Conservation (phyloP, 2,888 invertebrate species). For the Micropterix aruncella region DNA sequence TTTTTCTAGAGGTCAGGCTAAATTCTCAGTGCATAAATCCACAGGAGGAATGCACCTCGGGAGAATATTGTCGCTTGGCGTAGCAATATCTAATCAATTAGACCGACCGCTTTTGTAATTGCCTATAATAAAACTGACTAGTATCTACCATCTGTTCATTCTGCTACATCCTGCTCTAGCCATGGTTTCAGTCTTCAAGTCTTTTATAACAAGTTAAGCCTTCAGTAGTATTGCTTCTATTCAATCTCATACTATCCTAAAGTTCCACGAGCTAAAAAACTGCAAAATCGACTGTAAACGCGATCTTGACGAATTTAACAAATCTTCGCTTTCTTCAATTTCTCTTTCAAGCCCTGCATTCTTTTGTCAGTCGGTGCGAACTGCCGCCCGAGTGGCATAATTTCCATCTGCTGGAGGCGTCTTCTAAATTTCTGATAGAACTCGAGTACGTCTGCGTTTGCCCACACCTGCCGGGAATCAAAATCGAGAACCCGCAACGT, state of each 20-base stretch:
- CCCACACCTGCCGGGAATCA: conserved; percentile 75
- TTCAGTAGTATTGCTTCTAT: too few species aligned
- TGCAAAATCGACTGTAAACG: too few species aligned
- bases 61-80: conserved; percentile 59
- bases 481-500: conserved; percentile 81
- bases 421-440: conserved; percentile 64
- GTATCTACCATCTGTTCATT: too few species aligned
- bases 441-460: conserved; percentile 67
- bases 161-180: too few species aligned
- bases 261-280: too few species aligned
- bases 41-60: conserved; percentile 69
- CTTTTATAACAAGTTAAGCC: too few species aligned
- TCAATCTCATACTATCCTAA: too few species aligned
- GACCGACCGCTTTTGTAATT: conserved; percentile 57
- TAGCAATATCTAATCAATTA: conserved; percentile 66
- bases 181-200: too few species aligned
- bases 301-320: too few species aligned
- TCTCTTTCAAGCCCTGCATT: background rate
- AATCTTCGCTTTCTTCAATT: too few species aligned
- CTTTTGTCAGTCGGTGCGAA: conserved; percentile 13
- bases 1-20: conserved; percentile 56
- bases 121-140: too few species aligned
- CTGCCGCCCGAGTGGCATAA: conserved; percentile 45
- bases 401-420: conserved; percentile 46
- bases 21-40: conserved; percentile 61